Base-by-base conservation (phyloP, 2,113 vertebrate species). In the Castor canadensis region DNA sequence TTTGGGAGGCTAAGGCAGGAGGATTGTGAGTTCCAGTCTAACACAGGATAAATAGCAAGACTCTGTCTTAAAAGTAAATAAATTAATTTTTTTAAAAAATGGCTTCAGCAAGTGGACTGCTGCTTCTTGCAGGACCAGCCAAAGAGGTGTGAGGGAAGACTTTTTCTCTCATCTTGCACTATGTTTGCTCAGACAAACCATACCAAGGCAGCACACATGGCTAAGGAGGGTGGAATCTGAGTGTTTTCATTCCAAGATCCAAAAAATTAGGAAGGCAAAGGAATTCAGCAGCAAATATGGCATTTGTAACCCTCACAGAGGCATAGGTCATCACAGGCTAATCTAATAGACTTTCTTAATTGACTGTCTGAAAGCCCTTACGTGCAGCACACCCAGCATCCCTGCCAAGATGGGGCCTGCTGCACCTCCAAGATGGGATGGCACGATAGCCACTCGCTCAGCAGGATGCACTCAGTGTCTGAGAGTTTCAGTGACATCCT, bases 191-290 rank as follows among this genome's bases (percentile, higher is more conserved):
- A 98, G 72, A 72, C n/a, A 79, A 95, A 83, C 45, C n/a, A 19
- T 94, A 5, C 90, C 89, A 69, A 84, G 94, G 73, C 12, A 92
- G 47, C 85, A 87, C 62, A 0, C 0, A 73, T 89, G 79, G 89
- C 81, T 86, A 89, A 98, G 92, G 40, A 93, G 76, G 96, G 17
- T 58, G 76, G 64, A 96, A 96, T 96, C 35, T 6, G 43, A 40
- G 30, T 89, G 49, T 92, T 96, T 96, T 93, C 80, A 96, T 87
- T 91, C 76, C 92, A 95, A 92, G 97, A 98, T 94, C 19, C 20
- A 58, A 89, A 89, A 83, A 43, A 66, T 91, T 60, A 67, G 58
- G 56, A 76, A 43, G 64, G 28, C 76, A 43, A 66, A 71, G 60
- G n/a, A 91, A 66, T 76, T 52, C 40, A 60, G 24, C n/a, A 64